phyloP scores from a whole-genome alignment of 2,113 vertebrate genomes.

The Atlantisia rogersi region DNA sequence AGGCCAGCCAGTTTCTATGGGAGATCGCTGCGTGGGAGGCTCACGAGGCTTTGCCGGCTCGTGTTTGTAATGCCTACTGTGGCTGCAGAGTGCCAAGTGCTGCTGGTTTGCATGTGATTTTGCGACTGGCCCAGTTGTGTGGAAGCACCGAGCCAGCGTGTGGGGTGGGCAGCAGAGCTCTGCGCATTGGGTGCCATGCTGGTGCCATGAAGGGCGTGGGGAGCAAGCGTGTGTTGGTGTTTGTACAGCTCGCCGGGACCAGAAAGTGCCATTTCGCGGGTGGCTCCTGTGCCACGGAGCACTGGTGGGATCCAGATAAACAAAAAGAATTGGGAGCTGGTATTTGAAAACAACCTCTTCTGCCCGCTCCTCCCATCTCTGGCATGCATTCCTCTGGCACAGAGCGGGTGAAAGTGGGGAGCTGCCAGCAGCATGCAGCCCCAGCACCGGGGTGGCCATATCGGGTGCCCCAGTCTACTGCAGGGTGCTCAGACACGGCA shows the following conservation, averaged over 20 bases:
- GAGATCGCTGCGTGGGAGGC: slow-evolving; percentile 36
- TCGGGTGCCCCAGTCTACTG: not conserved
- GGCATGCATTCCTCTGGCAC: not conserved
- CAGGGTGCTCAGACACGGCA: not conserved
- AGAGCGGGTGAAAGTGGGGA: not conserved
- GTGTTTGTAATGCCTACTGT: not conserved
- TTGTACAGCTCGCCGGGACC: not conserved
- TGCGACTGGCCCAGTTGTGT: not conserved
- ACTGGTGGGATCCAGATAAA: slow-evolving; percentile 24
- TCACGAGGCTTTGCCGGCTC: not conserved
- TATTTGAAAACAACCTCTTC: slow-evolving; percentile 49
- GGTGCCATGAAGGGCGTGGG: not conserved
- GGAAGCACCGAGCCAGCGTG: not conserved
- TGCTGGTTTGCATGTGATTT: not conserved
- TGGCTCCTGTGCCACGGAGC: not conserved
- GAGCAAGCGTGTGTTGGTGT: not conserved
- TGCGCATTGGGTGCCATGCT: not conserved
- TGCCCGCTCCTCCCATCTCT: slow-evolving; percentile 11
- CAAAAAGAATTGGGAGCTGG: not conserved
- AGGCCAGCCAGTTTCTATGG: slow-evolving; percentile 39
- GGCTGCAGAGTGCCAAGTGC: not conserved
- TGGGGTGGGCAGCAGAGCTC: not conserved
- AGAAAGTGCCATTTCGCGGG: not conserved
- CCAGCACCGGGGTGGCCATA: rapidly evolving
- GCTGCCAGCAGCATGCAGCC: not conserved